These are phyloP conservation scores for Phataginus tetradactyla DNA, from an alignment of 2,797 vertebrate species.

Conservation along the genomic window DNA sequence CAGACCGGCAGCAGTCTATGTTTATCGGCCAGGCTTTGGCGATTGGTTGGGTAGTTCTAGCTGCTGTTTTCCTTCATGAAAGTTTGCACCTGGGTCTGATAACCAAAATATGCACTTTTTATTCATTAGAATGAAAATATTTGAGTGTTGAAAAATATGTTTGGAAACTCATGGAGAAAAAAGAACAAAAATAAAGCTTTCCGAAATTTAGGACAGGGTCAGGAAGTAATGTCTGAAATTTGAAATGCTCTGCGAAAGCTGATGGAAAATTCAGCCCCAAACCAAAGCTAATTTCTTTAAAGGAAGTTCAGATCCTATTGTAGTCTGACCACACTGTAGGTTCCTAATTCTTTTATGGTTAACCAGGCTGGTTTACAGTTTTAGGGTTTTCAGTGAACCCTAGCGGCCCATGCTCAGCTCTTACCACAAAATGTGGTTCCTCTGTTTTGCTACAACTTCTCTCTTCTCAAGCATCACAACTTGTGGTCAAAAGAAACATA, in stretches of 20 bases:
- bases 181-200: slow-evolving; percentile 57
- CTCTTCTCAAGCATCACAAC: not conserved
- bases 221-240: slow-evolving; percentile 64
- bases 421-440: not conserved
- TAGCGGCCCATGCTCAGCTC: not conserved
- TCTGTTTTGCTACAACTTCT: not conserved
- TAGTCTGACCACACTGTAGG: not conserved
- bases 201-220: slow-evolving; percentile 19
- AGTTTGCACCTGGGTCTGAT: slow-evolving; percentile 50
- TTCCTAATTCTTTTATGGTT: not conserved
- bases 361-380: not conserved
- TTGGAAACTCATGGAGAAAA: slow-evolving; percentile 33
- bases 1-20: slow-evolving; percentile 32
- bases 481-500: slow-evolving; percentile 22
- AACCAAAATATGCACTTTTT: slow-evolving; percentile 51
- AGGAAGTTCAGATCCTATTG: slow-evolving; percentile 28
- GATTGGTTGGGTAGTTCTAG: slow-evolving; percentile 25
- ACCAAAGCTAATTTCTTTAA: slow-evolving; percentile 59
- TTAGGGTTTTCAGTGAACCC: not conserved
- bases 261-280: slow-evolving; percentile 58
- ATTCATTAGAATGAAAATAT: slow-evolving; percentile 60
- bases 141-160: slow-evolving; percentile 50
- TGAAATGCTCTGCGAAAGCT: slow-evolving; percentile 50
- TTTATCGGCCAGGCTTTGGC: not conserved
- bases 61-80: slow-evolving; percentile 55